phyloP scores from a whole-genome alignment of 2,797 vertebrate genomes.

The Sarcophilus harrisii region DNA sequence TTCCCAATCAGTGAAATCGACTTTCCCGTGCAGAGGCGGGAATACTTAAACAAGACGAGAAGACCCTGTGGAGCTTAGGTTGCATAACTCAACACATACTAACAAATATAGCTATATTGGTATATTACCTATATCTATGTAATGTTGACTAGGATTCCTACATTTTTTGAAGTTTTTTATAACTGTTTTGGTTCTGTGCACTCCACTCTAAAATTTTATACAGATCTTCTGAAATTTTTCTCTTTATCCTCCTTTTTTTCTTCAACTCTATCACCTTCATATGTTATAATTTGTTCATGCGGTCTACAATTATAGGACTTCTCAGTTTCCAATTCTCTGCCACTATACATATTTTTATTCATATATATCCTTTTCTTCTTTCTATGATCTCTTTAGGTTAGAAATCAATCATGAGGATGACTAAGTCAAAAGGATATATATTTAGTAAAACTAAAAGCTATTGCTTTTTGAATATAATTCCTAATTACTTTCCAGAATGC shows the following conservation, averaged over 20 bases:
- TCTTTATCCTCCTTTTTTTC: neutral
- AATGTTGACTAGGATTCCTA: neutral
- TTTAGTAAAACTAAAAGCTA: neutral
- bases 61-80: too few relatives aligned
- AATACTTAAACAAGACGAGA: too few relatives aligned
- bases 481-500: neutral
- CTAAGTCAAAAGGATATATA: neutral
- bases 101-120: neutral
- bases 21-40: too few relatives aligned
- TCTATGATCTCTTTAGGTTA: neutral
- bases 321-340: neutral
- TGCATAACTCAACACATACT: too few relatives aligned
- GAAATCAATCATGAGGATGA: neutral
- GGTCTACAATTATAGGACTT: neutral
- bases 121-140: neutral
- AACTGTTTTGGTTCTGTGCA: neutral
- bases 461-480: neutral
- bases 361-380: neutral
- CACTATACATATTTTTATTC: neutral
- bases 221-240: neutral
- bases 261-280: neutral
- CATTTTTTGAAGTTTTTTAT: neutral
- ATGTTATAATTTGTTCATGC: neutral
- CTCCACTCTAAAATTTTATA: neutral
- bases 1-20: too few relatives aligned